Percentiles rank a stretch among this genome's conserved stretches.
Conservation (phyloP, 2,113 vertebrate species). For the Notothenia rossii region DNA sequence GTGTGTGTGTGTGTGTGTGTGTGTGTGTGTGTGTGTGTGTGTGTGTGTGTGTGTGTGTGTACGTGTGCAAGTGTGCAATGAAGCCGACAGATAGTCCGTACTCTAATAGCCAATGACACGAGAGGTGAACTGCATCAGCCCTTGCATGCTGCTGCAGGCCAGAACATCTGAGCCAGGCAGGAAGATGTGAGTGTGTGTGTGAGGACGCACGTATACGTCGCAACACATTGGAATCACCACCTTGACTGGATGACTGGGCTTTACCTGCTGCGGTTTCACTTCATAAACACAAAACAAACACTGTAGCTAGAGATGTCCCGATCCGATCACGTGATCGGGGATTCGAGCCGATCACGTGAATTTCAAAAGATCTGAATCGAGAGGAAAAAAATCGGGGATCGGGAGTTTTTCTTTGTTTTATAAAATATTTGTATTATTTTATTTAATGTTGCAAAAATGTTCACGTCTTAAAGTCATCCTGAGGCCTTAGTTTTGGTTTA, state of each 20-base stretch:
- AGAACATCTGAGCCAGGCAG: constrained; percentile 56
- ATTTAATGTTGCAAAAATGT: no score
- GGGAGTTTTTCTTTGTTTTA: no score
- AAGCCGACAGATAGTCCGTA: constrained; percentile 67
- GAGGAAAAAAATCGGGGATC: no score
- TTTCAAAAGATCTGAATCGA: no score
- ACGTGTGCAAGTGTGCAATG: constrained; percentile 35
- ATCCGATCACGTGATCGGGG: no score
- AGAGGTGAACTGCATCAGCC: constrained; percentile 72
- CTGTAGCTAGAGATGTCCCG: no score
- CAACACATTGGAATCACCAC: constrained; percentile 66
- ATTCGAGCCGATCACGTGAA: no score
- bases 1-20: constrained; percentile 6
- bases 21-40: no score
- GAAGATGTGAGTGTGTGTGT: constrained; percentile 23
- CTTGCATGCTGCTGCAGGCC: constrained; percentile 67
- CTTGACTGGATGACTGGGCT: constrained; percentile 47
- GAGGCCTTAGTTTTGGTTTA: no score
- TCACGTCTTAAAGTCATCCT: no score
- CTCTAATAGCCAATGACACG: constrained; percentile 73
- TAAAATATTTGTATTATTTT: no score
- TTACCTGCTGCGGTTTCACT: constrained; percentile 27
- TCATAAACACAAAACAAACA: not conserved
- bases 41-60: no score
- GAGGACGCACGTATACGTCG: constrained; percentile 48